These are phyloP conservation scores for Typhlomys cinereus DNA, from an alignment of 2,113 vertebrate species.

Conservation along the genomic window DNA sequence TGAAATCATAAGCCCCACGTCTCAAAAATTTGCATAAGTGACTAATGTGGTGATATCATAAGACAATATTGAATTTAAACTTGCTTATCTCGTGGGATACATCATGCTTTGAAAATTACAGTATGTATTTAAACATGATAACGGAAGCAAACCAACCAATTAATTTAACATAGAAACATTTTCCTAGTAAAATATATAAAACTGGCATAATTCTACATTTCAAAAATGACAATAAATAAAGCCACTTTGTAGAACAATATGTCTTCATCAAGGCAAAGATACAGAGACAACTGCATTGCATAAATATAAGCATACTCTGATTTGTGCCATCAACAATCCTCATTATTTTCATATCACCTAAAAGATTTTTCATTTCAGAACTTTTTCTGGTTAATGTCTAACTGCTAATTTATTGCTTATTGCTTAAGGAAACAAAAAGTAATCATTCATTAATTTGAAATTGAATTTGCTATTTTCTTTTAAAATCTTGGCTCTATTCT, in stretches of 20 bases:
- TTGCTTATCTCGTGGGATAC: not conserved
- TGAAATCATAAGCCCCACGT: not conserved
- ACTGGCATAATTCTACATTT: conserved; percentile 22
- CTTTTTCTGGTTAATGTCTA: not conserved
- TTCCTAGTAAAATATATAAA: conserved; percentile 40
- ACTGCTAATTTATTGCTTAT: conserved; percentile 34
- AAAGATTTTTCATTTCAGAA: not conserved
- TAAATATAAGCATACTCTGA: not conserved
- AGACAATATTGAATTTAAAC: not conserved
- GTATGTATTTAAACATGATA: conserved; percentile 23
- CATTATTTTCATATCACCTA: not conserved
- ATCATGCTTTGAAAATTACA: conserved; percentile 11
- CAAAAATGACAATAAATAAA: conserved; percentile 34
- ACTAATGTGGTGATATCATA: not conserved
- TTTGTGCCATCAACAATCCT: not conserved
- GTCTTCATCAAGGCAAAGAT: conserved; percentile 25
- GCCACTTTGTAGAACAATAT: not conserved
- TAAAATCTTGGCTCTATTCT: not conserved
- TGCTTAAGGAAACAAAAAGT: not conserved
- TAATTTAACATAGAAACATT: conserved; percentile 31
- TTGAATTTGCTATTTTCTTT: conserved; percentile 14
- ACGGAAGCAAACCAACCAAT: conserved; percentile 20
- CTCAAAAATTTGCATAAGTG: not conserved
- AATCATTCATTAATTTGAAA: not conserved
- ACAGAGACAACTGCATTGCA: not conserved